phyloP scores from a whole-genome alignment of 37 sponge, comb jelly and placozoan species.

The Spongilla lacustris region DNA sequence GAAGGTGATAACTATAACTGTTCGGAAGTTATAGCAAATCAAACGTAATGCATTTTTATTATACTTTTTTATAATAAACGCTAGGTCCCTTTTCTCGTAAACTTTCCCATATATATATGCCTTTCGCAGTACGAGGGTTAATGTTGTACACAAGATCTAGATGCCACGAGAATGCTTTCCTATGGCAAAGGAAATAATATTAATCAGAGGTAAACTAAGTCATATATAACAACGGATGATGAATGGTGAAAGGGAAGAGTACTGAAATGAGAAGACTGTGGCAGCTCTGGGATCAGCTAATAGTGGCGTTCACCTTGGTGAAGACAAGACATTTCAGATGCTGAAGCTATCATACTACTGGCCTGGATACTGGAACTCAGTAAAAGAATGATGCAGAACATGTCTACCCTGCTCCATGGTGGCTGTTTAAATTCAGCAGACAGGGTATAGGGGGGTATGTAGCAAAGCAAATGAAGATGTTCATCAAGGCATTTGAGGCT shows the following conservation, averaged over 20 bases:
- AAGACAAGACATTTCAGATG: constrained; percentile 8
- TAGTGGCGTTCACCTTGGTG: constrained; percentile 11
- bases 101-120: too few species aligned
- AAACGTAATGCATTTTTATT: too few species aligned
- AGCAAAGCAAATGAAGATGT: neutral
- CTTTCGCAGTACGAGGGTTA: too few species aligned
- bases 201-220: too few species aligned
- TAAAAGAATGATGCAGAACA: neutral
- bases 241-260: neutral
- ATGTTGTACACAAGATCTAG: too few species aligned
- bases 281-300: constrained; percentile 31
- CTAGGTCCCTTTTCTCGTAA: too few species aligned
- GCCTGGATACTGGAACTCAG: neutral
- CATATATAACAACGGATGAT: too few species aligned
- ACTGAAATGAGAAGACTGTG: neutral
- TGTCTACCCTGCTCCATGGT: constrained; percentile 9
- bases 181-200: too few species aligned
- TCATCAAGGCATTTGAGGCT: constrained; percentile 12
- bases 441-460: constrained; percentile 30
- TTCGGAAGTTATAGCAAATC: too few species aligned
- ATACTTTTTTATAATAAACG: too few species aligned
- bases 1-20: too few species aligned
- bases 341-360: constrained; percentile 28
- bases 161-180: too few species aligned
- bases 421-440: constrained; percentile 5